A percentile compares a stretch with the other conserved stretches of the same genome.
phyloP scores from a whole-genome alignment of 2,113 vertebrate species.

The Herpailurus yagouaroundi region DNA sequence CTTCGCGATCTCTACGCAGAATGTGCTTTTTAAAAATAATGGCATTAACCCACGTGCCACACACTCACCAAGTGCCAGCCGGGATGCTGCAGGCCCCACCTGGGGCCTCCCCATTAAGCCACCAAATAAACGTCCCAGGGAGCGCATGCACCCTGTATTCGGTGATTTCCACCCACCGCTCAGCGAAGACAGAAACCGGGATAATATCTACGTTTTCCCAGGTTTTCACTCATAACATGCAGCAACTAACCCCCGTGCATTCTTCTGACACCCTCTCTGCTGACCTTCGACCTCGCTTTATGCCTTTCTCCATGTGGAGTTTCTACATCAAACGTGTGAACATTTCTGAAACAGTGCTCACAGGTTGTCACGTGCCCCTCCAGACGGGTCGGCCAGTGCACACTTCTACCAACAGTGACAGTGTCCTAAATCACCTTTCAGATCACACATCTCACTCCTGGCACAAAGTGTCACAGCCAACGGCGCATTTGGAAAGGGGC shows the following conservation, averaged over 20 bases:
- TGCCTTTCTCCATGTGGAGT: not conserved
- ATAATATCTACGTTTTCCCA: no score
- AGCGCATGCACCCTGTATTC: fast-evolving
- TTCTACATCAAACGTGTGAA: not conserved
- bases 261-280: not conserved
- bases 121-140: not conserved
- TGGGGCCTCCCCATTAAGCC: not conserved
- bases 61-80: no score
- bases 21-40: not conserved
- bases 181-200: fast-evolving
- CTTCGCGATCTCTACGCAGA: fast-evolving
- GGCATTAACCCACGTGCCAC: no score
- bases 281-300: not conserved
- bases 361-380: not conserved
- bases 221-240: not conserved
- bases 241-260: no score
- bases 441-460: fast-evolving
- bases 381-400: not conserved
- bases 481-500: fast-evolving
- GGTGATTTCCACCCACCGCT: not conserved
- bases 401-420: not conserved
- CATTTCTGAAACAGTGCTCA: not conserved
- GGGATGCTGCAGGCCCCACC: fast-evolving
- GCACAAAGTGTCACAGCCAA: fast-evolving
- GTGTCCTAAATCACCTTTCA: not conserved